Base-by-base conservation (phyloP, 1,140 invertebrate genomes). In the Amyelois transitella region DNA sequence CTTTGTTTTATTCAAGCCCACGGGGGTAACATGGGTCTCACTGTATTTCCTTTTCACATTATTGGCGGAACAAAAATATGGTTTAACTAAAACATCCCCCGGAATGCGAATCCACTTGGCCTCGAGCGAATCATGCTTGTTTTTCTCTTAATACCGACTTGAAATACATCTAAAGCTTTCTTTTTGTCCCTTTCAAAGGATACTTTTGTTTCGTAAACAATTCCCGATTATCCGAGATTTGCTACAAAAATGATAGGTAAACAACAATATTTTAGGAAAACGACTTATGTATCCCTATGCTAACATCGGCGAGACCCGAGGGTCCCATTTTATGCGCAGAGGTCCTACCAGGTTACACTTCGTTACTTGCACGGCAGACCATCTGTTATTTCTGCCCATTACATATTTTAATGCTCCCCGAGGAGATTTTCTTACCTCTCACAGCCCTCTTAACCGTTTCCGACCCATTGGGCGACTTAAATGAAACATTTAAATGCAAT, bases 371-470 rank as follows among this genome's bases (percentile, higher is more conserved):
- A 51, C 63, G 69, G 66, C 62, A 77, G 69, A 80, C 79, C 81
- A 82, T 84, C 74, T 82, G 80, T 86, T 86, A 84, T 86, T 80
- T 86, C 79, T 84, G 67, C 74, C 80, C 73, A 75, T 81, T 78
- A 83, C 76, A 80, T 84, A 84, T 81, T 85, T 82, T 81, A 85
- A 82, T 76, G 77, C 72, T 60, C 77, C 76, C 72, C 12, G 57
- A 72, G 75, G 76, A 79, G 67, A 63, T 72, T 74, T 75, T 62
- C 69, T 71, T 67, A 69, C 71, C 70, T 66, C 67, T 66, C 72
- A 38, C 32, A 38, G 32, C 32, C 32, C n/a, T 38, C 63, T 80
- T 73, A 80, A 75, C 72, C 62, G 60, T 77, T 85, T 83, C 75
- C 78, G 70, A 77, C 60, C 80, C 73, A 81, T 83, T 81, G 70